These are phyloP conservation scores for Aquatica leii DNA, from an alignment of 2,888 invertebrate species.

Conservation along the genomic window DNA sequence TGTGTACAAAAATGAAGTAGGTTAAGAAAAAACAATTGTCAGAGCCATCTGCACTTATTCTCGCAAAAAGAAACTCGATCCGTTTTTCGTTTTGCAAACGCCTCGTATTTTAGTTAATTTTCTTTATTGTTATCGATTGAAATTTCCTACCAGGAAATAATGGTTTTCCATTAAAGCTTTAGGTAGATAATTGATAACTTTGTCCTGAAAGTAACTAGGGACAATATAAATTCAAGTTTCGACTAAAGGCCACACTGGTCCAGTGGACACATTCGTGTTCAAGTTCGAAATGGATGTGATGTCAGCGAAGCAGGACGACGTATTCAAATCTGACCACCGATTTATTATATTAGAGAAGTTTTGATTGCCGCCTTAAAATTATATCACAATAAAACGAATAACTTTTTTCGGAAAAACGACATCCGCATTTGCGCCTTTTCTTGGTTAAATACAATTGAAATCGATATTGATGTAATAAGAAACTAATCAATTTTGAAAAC, in stretches of 20 bases:
- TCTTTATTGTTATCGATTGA: conserved; percentile 2
- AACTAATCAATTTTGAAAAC: conserved; percentile 28
- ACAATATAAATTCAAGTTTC: conserved; percentile 36
- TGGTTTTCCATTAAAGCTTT: conserved; percentile 1
- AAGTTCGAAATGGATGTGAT: conserved; percentile 36
- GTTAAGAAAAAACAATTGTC: too few relatives aligned
- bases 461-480: conserved; percentile 38
- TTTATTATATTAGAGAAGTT: conserved; percentile 34
- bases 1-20: too few relatives aligned
- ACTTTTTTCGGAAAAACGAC: too few relatives aligned
- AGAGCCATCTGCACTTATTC: too few relatives aligned
- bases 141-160: background rate
- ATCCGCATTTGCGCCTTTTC: background rate
- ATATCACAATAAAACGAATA: conserved; percentile 20
- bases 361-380: conserved; percentile 30
- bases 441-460: conserved; percentile 21
- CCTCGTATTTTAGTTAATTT: too few relatives aligned
- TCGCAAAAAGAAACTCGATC: too few relatives aligned
- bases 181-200: conserved; percentile 21
- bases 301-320: conserved; percentile 37
- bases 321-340: conserved; percentile 39
- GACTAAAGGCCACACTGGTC: conserved; percentile 32
- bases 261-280: conserved; percentile 35
- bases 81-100: too few relatives aligned
- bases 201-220: conserved; percentile 27